These are phyloP conservation scores for Felis chaus DNA, from an alignment of 2,113 vertebrate species.

Conservation along the genomic window DNA sequence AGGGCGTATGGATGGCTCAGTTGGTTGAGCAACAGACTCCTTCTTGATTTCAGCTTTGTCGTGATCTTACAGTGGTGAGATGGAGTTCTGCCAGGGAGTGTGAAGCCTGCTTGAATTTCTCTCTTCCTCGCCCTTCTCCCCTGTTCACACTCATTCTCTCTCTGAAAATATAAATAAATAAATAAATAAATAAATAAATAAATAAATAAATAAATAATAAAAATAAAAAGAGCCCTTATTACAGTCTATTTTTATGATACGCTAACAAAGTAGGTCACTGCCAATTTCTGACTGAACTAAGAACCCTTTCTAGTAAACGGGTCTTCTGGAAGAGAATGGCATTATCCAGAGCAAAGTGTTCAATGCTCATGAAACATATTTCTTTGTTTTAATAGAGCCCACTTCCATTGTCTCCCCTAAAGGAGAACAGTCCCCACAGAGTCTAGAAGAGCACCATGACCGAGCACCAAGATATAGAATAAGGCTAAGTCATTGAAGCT, in stretches of 20 bases:
- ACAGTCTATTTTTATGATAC: not conserved
- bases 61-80: too few relatives aligned
- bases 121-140: too few relatives aligned
- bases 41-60: too few relatives aligned
- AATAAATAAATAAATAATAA: too few relatives aligned
- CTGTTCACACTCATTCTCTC: too few relatives aligned
- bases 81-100: too few relatives aligned
- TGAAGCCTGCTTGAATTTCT: too few relatives aligned
- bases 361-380: not conserved
- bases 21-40: too few relatives aligned
- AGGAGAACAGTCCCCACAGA: conserved; percentile 20
- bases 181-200: too few relatives aligned
- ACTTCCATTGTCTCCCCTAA: not conserved
- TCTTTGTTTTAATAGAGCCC: conserved; percentile 15
- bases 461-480: not conserved
- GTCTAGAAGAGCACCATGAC: not conserved
- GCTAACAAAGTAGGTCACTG: not conserved
- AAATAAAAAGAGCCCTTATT: not conserved
- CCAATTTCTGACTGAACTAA: conserved; percentile 31
- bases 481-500: not conserved
- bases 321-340: conserved; percentile 3
- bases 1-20: too few relatives aligned
- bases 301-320: not conserved
- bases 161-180: too few relatives aligned
- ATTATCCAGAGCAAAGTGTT: not conserved